Evolutionary conservation across 2,113 vertebrate species (phyloP).

Genomic region (Abramis brama): DNA sequence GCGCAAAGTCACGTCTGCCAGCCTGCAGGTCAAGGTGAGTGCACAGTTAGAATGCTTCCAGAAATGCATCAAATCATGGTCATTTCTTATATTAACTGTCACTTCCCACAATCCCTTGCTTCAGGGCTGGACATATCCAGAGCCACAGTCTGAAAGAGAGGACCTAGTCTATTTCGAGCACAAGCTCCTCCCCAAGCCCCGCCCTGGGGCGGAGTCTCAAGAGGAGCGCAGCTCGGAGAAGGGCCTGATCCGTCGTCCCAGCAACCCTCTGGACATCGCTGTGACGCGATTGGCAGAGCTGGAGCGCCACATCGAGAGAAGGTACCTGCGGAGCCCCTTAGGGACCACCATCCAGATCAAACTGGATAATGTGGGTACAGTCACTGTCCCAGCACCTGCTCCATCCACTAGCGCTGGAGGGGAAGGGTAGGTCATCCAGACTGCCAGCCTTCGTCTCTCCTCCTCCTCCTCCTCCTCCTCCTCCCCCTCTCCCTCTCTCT

Average conservation of each 20-base stretch:
- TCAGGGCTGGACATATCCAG: constrained; percentile 96
- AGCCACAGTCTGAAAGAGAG: constrained; percentile 95
- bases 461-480: constrained; percentile 24
- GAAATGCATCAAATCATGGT: not conserved
- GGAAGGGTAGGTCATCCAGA: constrained; percentile 99
- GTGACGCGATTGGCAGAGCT: constrained; percentile 98
- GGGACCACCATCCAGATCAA: constrained; percentile 99
- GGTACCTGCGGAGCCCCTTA: constrained; percentile 99
- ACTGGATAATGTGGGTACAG: constrained; percentile 99
- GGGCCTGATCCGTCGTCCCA: constrained; percentile 88
- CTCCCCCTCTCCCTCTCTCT: constrained; percentile 37
- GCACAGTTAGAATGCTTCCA: not conserved
- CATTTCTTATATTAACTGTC: not conserved
- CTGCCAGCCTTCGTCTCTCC: constrained; percentile 86
- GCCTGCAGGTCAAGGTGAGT: constrained; percentile 96
- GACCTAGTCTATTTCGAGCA: constrained; percentile 98
- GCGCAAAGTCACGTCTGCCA: constrained; percentile 94
- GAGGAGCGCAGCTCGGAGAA: constrained; percentile 84
- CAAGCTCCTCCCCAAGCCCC: constrained; percentile 87
- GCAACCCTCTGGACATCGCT: constrained; percentile 99
- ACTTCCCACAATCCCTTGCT: constrained; percentile 14
- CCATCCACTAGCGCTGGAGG: constrained; percentile 99
- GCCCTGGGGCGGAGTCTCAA: constrained; percentile 75
- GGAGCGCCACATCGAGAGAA: constrained; percentile 99
- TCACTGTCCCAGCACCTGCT: constrained; percentile 99